Evolutionary conservation across 1,140 invertebrate genomes (phyloP).

Genomic region (Cepaea nemoralis): DNA sequence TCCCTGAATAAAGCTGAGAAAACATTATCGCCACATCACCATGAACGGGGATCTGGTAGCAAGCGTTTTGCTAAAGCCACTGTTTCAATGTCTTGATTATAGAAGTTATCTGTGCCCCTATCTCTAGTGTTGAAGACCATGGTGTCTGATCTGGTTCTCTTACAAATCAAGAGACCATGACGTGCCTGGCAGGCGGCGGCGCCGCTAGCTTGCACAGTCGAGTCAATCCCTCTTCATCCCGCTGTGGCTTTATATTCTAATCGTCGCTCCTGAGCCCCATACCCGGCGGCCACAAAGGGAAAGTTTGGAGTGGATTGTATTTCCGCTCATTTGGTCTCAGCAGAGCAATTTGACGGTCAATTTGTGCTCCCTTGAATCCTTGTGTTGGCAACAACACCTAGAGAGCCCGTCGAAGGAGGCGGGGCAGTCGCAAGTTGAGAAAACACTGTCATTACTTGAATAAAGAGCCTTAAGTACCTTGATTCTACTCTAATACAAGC

Average conservation of each 20-base stretch:
- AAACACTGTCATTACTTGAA: constrained; percentile 40
- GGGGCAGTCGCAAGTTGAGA: constrained; percentile 6
- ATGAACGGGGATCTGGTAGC: not conserved
- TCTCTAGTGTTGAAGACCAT: not conserved
- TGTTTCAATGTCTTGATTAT: not conserved
- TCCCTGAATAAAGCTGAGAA: not conserved
- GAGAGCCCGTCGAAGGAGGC: constrained; percentile 2
- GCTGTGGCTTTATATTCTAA: constrained; percentile 14
- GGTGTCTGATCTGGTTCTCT: not conserved
- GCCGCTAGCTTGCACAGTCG: not conserved
- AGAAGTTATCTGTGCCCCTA: not conserved
- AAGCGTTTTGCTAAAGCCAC: not conserved
- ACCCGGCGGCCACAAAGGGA: constrained; percentile 9
- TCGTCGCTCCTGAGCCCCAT: not conserved
- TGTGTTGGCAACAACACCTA: constrained; percentile 37
- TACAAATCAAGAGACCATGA: constrained; percentile 15
- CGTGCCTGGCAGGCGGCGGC: constrained; percentile 27
- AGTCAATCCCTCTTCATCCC: not conserved
- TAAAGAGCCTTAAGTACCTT: constrained; percentile 37
- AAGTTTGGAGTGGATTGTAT: constrained; percentile 35
- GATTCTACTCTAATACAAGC: constrained; percentile 25
- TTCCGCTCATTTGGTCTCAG: constrained; percentile 35
- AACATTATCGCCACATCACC: not conserved
- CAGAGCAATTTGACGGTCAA: constrained; percentile 40
- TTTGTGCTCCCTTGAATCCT: constrained; percentile 21